Evolutionary conservation across 2,797 vertebrate genomes (phyloP).

Genomic region (Hydrolagus colliei): DNA sequence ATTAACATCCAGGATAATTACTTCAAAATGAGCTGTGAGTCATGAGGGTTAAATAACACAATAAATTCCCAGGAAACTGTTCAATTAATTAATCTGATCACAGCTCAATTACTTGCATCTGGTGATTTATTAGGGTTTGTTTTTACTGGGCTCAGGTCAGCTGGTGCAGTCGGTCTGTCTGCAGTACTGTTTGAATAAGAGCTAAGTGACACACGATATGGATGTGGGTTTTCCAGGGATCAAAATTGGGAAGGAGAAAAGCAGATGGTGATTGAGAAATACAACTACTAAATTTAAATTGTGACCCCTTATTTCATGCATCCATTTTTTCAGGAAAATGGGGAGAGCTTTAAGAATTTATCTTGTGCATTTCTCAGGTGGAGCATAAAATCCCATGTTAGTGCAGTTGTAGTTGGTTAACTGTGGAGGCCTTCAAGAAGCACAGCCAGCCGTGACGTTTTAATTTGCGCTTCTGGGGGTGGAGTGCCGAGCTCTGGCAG

Average conservation of each 20-base stretch:
- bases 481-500: not conserved
- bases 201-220: constrained; percentile 78
- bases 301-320: not conserved
- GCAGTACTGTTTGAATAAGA: constrained; percentile 82
- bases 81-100: constrained; percentile 89
- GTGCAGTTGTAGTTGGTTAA: not conserved
- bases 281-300: constrained; percentile 40
- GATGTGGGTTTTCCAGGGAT: constrained; percentile 55
- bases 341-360: not conserved
- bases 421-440: not conserved
- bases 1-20: constrained; percentile 9
- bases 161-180: constrained; percentile 79
- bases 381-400: not conserved
- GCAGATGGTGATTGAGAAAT: constrained; percentile 48
- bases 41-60: constrained; percentile 55
- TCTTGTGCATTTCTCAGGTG: not conserved
- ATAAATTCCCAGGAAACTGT: constrained; percentile 77
- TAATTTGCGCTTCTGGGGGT: no score
- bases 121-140: constrained; percentile 77
- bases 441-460: no score
- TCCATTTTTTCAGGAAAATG: not conserved
- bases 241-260: constrained; percentile 43
- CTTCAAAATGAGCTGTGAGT: constrained; percentile 38
- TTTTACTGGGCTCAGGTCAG: constrained; percentile 77
- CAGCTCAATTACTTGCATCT: constrained; percentile 82